Percentiles rank a stretch among this genome's conserved stretches.
phyloP scores from a whole-genome alignment of 2,797 vertebrate species.

The Cirrhinus molitorella region DNA sequence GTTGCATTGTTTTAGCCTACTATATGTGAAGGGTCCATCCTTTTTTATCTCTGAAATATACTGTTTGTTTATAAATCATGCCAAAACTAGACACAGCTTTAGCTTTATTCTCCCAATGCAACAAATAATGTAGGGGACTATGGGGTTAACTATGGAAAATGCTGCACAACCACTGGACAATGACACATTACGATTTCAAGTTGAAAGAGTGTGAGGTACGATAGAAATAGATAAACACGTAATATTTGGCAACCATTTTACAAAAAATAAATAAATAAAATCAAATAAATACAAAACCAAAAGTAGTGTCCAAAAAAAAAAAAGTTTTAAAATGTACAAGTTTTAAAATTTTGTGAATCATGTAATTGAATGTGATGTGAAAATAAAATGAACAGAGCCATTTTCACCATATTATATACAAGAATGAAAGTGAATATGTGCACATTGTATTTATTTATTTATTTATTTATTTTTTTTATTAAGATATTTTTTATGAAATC shows the following conservation, averaged over 20 bases:
- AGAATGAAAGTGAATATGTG: background rate
- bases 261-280: too few relatives aligned
- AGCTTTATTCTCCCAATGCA: background rate
- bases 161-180: background rate
- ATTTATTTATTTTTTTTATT: too few relatives aligned
- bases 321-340: too few relatives aligned
- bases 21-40: background rate
- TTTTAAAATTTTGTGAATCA: too few relatives aligned
- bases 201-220: background rate
- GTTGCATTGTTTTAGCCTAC: background rate
- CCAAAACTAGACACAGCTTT: background rate
- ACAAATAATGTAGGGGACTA: background rate
- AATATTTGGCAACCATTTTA: background rate
- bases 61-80: conserved; percentile 22
- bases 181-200: background rate
- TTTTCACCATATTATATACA: background rate
- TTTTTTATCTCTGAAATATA: background rate
- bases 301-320: background rate
- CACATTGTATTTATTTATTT: too few relatives aligned
- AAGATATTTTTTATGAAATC: too few relatives aligned
- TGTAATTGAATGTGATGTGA: background rate
- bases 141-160: background rate
- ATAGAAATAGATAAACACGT: background rate
- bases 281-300: background rate
- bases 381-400: background rate